These are phyloP conservation scores for Leptonema lineaticorne DNA, from an alignment of 1,140 invertebrate genomes.

Conservation along the genomic window DNA sequence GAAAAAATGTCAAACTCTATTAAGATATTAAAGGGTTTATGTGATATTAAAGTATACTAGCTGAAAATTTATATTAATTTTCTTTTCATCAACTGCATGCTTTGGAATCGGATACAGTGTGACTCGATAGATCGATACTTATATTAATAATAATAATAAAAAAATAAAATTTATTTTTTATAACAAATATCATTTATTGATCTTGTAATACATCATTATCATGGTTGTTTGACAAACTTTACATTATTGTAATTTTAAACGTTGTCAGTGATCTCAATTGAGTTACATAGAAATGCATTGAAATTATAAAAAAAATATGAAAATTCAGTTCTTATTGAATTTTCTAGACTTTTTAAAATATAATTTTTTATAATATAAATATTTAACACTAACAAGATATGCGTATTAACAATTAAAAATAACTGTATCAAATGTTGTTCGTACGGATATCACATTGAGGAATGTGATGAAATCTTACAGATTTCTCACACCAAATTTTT, in stretches of 20 bases:
- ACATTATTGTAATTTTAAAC: slow-evolving; percentile 3
- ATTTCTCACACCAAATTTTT: background rate
- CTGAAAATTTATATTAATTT: background rate
- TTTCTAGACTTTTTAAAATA: background rate
- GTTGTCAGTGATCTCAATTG: background rate
- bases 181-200: slow-evolving; percentile 28
- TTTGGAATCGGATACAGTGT: slow-evolving; percentile 8
- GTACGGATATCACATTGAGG: background rate
- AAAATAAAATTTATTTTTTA: slow-evolving; percentile 11
- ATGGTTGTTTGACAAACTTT: slow-evolving; percentile 6
- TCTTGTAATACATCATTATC: slow-evolving; percentile 1
- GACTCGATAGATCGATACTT: too few relatives aligned
- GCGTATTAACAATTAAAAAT: background rate
- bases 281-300: slow-evolving; percentile 7
- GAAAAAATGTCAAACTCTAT: background rate
- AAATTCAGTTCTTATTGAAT: background rate
- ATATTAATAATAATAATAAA: slow-evolving; percentile 10
- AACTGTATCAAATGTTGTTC: too few relatives aligned
- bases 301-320: slow-evolving; percentile 7
- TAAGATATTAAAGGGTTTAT: background rate
- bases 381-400: slow-evolving; percentile 3
- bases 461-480: slow-evolving; percentile 5
- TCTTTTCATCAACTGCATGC: slow-evolving; percentile 7
- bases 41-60: too few relatives aligned
- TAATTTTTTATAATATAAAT: background rate